Percentiles rank a stretch among this genome's conserved stretches.
Conservation (phyloP, 2,797 vertebrate genomes). For the Oophaga sylvatica region DNA sequence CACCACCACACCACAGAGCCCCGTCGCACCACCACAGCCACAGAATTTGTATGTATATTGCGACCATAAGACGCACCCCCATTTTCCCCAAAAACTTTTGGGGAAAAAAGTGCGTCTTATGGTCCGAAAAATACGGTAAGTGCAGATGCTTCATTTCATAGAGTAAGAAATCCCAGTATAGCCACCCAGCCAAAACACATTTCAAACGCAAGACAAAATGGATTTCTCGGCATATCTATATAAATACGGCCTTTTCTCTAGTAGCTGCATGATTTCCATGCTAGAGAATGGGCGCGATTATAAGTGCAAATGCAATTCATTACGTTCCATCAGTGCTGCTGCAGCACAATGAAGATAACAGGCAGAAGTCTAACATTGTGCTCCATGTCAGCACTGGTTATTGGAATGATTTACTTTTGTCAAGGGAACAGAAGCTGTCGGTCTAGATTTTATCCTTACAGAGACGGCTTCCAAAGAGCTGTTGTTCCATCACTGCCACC, state of each 20-base stretch:
- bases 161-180: background rate
- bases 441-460: background rate
- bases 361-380: background rate
- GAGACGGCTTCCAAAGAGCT: background rate
- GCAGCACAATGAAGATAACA: background rate
- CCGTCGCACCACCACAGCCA: too few species aligned
- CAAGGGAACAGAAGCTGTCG: background rate
- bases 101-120: too few species aligned
- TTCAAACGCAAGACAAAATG: background rate
- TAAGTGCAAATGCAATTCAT: conserved; percentile 5
- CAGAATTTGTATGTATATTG: too few species aligned
- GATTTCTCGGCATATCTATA: background rate
- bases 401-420: background rate
- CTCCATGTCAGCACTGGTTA: background rate
- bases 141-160: background rate
- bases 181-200: background rate
- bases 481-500: background rate
- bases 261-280: background rate
- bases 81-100: too few species aligned
- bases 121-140: background rate
- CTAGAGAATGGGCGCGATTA: background rate
- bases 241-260: background rate
- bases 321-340: background rate
- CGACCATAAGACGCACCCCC: too few species aligned
- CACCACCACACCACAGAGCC: too few species aligned